Percentiles rank a stretch among this genome's conserved stretches.
phyloP scores from a whole-genome alignment of 2,797 vertebrate genomes.

The Chloroceryle amazona region DNA sequence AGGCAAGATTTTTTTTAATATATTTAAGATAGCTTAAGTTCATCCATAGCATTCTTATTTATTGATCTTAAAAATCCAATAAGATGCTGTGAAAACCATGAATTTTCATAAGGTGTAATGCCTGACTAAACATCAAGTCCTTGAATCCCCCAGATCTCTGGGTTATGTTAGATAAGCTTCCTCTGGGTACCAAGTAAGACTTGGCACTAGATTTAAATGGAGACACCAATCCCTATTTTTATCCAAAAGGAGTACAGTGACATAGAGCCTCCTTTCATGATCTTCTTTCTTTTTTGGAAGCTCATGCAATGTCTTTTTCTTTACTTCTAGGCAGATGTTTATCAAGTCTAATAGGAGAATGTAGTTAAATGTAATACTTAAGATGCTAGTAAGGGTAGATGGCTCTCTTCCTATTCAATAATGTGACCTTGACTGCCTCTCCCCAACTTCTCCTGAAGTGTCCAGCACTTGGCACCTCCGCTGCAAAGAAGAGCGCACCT shows the following conservation, averaged over 20 bases:
- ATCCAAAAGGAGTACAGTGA: neutral
- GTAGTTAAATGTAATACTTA: neutral
- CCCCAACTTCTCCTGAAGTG: neutral
- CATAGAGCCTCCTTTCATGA: neutral
- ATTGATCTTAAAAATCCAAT: neutral
- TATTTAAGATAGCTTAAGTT: neutral
- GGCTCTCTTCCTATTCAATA: neutral
- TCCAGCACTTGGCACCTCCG: neutral
- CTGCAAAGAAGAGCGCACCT: neutral
- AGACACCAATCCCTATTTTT: neutral
- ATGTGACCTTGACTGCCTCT: neutral
- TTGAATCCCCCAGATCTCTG: neutral
- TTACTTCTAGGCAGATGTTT: neutral
- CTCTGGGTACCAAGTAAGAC: neutral
- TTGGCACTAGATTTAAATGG: neutral
- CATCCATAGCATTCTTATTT: neutral
- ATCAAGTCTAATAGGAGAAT: neutral
- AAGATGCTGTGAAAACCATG: neutral
- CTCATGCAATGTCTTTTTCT: neutral
- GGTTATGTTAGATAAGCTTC: neutral
- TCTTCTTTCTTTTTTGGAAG: neutral
- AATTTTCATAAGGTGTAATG: neutral
- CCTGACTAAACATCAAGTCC: neutral
- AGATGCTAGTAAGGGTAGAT: neutral
- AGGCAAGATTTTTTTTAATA: neutral